Base-by-base conservation (phyloP, 2,888 invertebrate genomes). In the Resseliella maxima region DNA sequence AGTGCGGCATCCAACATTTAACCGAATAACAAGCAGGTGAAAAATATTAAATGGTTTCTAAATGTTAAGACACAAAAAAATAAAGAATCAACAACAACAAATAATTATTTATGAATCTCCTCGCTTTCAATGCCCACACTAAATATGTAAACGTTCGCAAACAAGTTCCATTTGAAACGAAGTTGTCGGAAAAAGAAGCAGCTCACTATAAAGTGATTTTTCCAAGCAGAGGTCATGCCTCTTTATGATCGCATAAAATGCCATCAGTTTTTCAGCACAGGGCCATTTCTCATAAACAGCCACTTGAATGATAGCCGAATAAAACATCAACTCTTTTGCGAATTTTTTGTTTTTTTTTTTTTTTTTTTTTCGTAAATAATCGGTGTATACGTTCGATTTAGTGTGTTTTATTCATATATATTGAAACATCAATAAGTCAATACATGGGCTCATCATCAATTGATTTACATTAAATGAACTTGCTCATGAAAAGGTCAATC, bases 1-100 rank as follows among this genome's bases (percentile, higher is more conserved):
- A n/a, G n/a, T n/a, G 72, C 72, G 15, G 72, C 59, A 59, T 24
- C 59, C 59, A 21, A 12, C 50, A 24, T 12, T 72, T 18, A 72
- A 59, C 59, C 41, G 12, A 59, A 59, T 59, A 59, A 72, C 72
- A 72, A 72, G 72, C 72, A 72, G 72, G 72, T 72, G 72, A 72
- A 59, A 59, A 24, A 59, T 59, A 59, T 59, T 24, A 59, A 59
- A 59, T 59, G 59, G 59, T 59, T 12, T 59, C 59, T 24, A 59
- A 59, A 59, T 59, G 59, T 59, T 59, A 59, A 59, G 59, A 72
- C 12, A 50, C 6, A 12, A 50, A 50, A 8, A 50, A 50, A 50
- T 3, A 6, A 50, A 41, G 12, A 41, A 41, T 8, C 41, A n/a
- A 72, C 2, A 72, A 31, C 27, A 31, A 31, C 72, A 31, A 72